Percentiles rank a stretch among this genome's conserved stretches.
phyloP scores from a whole-genome alignment of 2,113 vertebrate genomes.

The Triplophysa siluroides region DNA sequence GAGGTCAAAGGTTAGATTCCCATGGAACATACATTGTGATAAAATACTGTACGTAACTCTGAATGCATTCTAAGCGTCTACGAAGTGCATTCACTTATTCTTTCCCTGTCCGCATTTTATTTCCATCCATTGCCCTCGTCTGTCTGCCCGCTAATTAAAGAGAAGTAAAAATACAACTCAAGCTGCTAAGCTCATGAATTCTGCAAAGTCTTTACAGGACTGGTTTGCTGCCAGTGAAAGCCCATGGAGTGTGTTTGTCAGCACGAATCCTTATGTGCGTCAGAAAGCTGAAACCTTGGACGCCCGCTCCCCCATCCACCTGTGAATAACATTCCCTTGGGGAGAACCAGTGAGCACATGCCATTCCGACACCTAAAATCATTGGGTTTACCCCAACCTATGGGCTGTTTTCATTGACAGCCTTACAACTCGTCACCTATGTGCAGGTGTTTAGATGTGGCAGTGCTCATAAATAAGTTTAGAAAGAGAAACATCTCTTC shows the following conservation, averaged over 20 bases:
- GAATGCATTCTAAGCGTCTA: neutral
- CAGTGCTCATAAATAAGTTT: neutral
- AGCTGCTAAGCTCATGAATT: conserved; percentile 60
- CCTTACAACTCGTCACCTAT: conserved; percentile 45
- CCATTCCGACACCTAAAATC: neutral
- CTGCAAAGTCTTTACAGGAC: conserved; percentile 38
- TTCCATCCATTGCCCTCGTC: conserved; percentile 4
- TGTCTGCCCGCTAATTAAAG: conserved; percentile 58
- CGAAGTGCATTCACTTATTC: conserved; percentile 5
- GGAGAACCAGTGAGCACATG: conserved; percentile 6
- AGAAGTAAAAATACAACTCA: conserved; percentile 59
- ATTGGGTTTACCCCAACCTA: conserved; percentile 33
- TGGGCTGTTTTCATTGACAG: conserved; percentile 55
- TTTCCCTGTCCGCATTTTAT: neutral
- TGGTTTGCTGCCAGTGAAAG: conserved; percentile 54
- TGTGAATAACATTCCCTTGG: conserved; percentile 40
- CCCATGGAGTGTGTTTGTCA: conserved; percentile 60
- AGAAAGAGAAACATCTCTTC: conserved; percentile 10
- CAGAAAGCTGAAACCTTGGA: conserved; percentile 67
- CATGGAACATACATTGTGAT: no score
- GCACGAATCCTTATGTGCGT: conserved; percentile 64
- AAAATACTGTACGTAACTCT: no score
- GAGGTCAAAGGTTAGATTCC: no score
- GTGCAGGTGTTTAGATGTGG: neutral
- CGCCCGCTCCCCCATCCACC: conserved; percentile 52